Evolutionary conservation across 2,888 invertebrate genomes (phyloP).

Genomic region (Drosophila mayaguana): DNA sequence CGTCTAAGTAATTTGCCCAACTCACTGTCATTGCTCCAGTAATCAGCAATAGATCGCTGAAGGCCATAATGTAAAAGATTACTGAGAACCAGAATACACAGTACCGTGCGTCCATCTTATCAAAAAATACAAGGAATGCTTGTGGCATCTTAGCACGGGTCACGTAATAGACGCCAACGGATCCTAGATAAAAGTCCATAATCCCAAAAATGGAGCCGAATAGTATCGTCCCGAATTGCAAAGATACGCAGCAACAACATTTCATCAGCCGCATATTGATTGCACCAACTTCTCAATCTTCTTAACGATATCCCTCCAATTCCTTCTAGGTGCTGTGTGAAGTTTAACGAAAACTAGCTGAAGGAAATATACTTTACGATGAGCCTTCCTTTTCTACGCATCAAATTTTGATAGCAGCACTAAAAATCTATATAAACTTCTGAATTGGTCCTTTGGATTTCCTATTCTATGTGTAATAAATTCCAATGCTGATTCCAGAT

Average conservation of each 20-base stretch:
- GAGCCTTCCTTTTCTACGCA: not conserved
- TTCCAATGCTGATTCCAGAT: not conserved
- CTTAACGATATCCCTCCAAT: not conserved
- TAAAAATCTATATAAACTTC: not conserved
- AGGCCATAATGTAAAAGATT: conserved; percentile 15
- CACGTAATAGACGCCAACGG: conserved; percentile 3
- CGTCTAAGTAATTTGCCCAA: not conserved
- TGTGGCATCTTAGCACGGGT: not conserved
- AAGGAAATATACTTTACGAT: not conserved
- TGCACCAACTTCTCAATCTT: not conserved
- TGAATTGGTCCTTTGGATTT: too few species aligned
- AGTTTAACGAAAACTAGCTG: not conserved
- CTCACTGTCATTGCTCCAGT: conserved; percentile 42
- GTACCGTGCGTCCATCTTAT: conserved; percentile 21
- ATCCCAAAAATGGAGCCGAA: conserved; percentile 17
- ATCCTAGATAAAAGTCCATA: conserved; percentile 16
- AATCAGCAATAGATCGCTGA: conserved; percentile 25
- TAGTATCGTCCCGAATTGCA: conserved; percentile 25
- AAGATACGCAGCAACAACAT: conserved; percentile 35
- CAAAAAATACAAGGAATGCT: conserved; percentile 15
- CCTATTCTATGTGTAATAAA: not conserved
- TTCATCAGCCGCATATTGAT: conserved; percentile 28
- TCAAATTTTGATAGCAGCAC: not conserved
- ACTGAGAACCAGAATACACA: conserved; percentile 21
- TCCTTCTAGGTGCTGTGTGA: not conserved